phyloP scores from a whole-genome alignment of 2,888 invertebrate genomes.

The Toxonevra muliebris region DNA sequence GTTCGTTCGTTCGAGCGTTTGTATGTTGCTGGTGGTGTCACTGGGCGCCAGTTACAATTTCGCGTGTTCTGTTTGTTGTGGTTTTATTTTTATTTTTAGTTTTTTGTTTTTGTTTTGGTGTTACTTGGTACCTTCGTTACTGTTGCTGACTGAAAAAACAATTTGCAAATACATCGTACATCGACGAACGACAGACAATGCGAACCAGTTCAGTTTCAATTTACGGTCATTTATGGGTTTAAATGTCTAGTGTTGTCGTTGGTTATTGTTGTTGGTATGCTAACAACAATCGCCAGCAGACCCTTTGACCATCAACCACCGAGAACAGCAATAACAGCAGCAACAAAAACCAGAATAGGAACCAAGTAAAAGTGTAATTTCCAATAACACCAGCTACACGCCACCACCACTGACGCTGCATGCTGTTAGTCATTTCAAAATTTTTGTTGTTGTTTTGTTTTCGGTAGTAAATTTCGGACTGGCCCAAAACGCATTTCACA shows the following conservation, averaged over 20 bases:
- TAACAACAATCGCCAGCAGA: background rate
- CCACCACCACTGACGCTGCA: constrained; percentile 12
- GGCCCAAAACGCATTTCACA: background rate
- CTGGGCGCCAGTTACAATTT: background rate
- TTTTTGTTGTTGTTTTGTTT: background rate
- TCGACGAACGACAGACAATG: background rate
- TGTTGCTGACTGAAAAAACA: constrained; percentile 9
- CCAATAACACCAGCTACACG: constrained; percentile 28
- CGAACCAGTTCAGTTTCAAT: background rate
- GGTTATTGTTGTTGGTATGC: too few species aligned
- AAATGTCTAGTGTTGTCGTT: background rate
- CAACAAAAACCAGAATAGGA: constrained; percentile 37
- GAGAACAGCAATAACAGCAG: constrained; percentile 34
- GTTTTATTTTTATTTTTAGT: constrained; percentile 32
- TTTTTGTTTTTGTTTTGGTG: constrained; percentile 20
- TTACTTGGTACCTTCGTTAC: constrained; percentile 10
- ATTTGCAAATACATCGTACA: background rate
- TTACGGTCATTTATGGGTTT: constrained; percentile 9
- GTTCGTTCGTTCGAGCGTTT: background rate
- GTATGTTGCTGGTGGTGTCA: background rate
- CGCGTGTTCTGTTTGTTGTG: background rate
- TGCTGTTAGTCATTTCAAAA: background rate
- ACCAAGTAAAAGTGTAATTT: constrained; percentile 22
- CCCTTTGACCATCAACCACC: constrained; percentile 15
- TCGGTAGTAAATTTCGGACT: background rate